Percentiles rank a stretch among this genome's conserved stretches.
phyloP scores from a whole-genome alignment of 2,797 vertebrate species.

The Strix occidentalis region DNA sequence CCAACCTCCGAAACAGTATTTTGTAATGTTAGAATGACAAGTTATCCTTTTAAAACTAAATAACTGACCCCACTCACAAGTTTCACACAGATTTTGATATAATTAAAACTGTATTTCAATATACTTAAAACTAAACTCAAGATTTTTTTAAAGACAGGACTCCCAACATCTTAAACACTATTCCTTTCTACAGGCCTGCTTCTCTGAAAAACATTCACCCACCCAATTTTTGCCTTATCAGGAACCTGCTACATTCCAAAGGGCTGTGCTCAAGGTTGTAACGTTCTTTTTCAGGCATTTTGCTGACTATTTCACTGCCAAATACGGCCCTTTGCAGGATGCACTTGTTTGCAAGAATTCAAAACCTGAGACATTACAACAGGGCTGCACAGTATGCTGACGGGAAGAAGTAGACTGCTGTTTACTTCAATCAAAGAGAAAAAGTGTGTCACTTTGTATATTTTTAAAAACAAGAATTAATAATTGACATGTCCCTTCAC shows the following conservation, averaged over 20 bases:
- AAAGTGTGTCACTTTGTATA: constrained; percentile 6
- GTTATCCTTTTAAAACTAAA: neutral
- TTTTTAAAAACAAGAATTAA: constrained; percentile 24
- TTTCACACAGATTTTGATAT: neutral
- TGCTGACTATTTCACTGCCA: constrained; percentile 46
- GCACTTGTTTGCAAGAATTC: neutral
- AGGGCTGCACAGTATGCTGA: neutral
- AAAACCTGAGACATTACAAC: neutral
- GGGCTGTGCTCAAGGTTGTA: constrained; percentile 30
- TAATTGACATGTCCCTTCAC: constrained; percentile 7
- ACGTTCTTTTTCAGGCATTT: constrained; percentile 29
- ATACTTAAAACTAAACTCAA: neutral
- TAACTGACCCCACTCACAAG: neutral
- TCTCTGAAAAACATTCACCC: constrained; percentile 47
- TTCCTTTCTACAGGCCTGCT: neutral
- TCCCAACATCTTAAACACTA: neutral
- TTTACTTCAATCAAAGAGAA: neutral
- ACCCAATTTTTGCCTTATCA: constrained; percentile 47
- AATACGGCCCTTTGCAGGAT: neutral
- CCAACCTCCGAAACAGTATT: neutral
- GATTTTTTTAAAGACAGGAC: neutral
- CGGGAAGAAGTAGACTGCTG: neutral
- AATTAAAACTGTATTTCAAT: neutral
- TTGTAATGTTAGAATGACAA: neutral
- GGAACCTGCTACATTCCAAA: constrained; percentile 65